Evolutionary conservation across 1,140 invertebrate genomes (phyloP).

Genomic region (Latrodectus geometricus): DNA sequence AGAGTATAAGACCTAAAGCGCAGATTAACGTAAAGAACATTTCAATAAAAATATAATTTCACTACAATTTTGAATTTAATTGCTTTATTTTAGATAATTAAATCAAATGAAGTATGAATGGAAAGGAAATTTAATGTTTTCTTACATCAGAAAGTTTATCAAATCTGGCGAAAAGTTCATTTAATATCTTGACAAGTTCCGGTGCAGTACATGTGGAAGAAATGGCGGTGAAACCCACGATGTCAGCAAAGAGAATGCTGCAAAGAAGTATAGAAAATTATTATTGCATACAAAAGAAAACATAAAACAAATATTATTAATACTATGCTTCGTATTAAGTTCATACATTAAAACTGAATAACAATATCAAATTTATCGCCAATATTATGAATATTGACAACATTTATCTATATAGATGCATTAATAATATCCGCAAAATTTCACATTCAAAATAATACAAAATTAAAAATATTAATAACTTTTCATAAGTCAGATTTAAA

Average conservation of each 20-base stretch:
- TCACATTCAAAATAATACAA: too few relatives aligned
- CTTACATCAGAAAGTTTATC: slow-evolving; percentile 89
- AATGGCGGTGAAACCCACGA: slow-evolving; percentile 93
- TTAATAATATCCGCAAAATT: neutral
- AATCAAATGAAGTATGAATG: neutral
- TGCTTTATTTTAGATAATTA: neutral
- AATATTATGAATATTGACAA: neutral
- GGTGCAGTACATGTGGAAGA: slow-evolving; percentile 94
- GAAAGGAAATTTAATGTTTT: neutral
- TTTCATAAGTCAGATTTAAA: too few relatives aligned
- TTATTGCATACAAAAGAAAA: neutral
- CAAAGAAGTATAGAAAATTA: slow-evolving; percentile 17
- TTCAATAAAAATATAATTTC: too few relatives aligned
- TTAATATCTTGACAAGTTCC: slow-evolving; percentile 92
- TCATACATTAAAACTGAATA: neutral
- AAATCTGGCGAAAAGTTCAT: slow-evolving; percentile 93
- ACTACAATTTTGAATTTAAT: too few relatives aligned
- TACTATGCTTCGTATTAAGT: neutral
- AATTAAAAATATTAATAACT: too few relatives aligned
- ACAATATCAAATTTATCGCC: neutral
- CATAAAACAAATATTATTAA: neutral
- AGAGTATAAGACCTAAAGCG: too few relatives aligned
- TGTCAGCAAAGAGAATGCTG: slow-evolving; percentile 78
- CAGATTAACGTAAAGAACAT: too few relatives aligned
- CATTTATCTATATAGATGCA: neutral